Conservation (phyloP, 64 coral and sea anemone species). For the Stylophora pistillata region DNA sequence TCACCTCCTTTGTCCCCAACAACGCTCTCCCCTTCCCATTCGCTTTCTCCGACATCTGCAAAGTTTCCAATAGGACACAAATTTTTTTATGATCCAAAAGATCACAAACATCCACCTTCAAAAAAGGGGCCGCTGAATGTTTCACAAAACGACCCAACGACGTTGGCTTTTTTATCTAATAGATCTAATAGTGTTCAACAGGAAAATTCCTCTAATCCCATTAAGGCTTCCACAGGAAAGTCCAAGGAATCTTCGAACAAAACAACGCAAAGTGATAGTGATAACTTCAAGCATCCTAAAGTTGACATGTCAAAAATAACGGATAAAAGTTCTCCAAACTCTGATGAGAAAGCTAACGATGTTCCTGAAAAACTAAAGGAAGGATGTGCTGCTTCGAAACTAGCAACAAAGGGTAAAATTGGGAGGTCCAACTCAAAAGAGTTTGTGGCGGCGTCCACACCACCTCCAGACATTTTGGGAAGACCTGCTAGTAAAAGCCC, state of each 20-base stretch:
- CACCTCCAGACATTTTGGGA: constrained; percentile 19
- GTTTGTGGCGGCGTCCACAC: background rate
- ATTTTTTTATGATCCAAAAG: constrained; percentile 28
- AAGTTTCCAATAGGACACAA: background rate
- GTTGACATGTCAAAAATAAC: background rate
- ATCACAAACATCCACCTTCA: background rate
- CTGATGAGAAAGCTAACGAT: background rate
- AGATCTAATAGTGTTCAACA: background rate
- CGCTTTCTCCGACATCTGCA: constrained; percentile 16
- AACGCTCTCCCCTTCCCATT: background rate
- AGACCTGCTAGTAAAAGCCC: constrained; percentile 26
- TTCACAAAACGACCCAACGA: background rate
- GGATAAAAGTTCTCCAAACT: background rate
- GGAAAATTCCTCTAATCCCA: background rate
- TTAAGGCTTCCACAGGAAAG: background rate
- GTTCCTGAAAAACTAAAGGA: background rate
- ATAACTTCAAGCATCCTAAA: constrained; percentile 13
- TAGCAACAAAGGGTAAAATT: background rate
- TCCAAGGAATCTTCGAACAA: constrained; percentile 22
- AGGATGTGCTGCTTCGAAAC: background rate
- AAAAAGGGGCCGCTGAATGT: background rate
- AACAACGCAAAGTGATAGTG: background rate
- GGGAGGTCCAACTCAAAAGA: constrained; percentile 3
- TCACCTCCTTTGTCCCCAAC: background rate
- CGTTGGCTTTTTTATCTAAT: background rate